These are phyloP conservation scores for Pelochelys cantorii DNA, from an alignment of 2,797 vertebrate species.

Conservation along the genomic window DNA sequence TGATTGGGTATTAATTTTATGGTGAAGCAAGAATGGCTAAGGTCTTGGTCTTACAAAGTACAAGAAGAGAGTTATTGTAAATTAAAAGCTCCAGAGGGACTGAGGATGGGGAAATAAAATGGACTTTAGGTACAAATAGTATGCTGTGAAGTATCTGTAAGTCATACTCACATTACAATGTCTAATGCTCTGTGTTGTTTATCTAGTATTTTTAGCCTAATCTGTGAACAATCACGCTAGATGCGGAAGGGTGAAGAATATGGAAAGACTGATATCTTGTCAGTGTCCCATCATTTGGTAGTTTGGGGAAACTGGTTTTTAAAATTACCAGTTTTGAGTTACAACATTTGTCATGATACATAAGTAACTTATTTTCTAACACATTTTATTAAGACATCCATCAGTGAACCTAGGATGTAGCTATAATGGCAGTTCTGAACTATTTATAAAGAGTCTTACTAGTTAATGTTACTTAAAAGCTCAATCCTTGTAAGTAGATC, in stretches of 20 bases:
- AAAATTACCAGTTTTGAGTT: not conserved
- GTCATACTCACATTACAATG: not conserved
- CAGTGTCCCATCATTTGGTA: not conserved
- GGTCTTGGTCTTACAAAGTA: not conserved
- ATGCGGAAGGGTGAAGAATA: not conserved
- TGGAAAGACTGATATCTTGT: not conserved
- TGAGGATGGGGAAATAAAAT: slow-evolving; percentile 41
- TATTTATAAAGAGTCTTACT: not conserved
- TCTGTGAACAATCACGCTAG: no score
- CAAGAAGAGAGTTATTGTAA: not conserved
- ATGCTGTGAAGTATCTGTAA: not conserved
- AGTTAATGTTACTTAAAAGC: not conserved
- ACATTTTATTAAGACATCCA: not conserved
- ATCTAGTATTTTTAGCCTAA: not conserved
- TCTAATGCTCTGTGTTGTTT: not conserved
- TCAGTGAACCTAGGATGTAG: not conserved
- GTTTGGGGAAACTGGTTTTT: not conserved
- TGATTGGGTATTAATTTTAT: accelerated
- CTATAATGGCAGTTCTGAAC: accelerated
- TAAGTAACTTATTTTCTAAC: not conserved
- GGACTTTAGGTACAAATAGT: not conserved
- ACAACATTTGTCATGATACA: not conserved
- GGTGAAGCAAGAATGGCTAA: not conserved
- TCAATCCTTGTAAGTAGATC: not conserved
- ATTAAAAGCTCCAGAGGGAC: not conserved